These are phyloP conservation scores for Patiria miniata DNA, from an alignment of 35 echinoderm and acorn worm species.

Conservation along the genomic window DNA sequence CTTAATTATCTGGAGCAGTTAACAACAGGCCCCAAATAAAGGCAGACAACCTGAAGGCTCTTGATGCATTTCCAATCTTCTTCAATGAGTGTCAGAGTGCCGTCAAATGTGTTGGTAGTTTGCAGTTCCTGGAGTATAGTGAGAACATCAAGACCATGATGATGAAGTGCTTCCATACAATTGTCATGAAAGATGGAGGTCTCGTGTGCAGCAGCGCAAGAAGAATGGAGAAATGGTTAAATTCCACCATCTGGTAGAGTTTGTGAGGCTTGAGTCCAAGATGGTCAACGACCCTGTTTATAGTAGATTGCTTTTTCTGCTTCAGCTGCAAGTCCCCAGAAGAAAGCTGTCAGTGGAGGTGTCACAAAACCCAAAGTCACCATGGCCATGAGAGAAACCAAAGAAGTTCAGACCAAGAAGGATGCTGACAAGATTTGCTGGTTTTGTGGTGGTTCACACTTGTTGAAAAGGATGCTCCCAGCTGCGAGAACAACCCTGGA, in stretches of 20 bases:
- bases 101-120: background rate
- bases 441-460: background rate
- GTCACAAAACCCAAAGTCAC: too few species aligned
- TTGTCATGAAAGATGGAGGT: slow-evolving; percentile 10
- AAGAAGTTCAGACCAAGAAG: too few species aligned
- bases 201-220: background rate
- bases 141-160: slow-evolving; percentile 25
- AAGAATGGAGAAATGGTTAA: too few species aligned
- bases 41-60: slow-evolving; percentile 17
- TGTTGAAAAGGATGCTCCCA: background rate
- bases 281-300: too few species aligned
- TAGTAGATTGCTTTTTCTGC: too few species aligned
- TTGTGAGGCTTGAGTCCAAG: too few species aligned
- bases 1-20: background rate
- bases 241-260: too few species aligned
- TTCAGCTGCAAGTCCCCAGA: too few species aligned
- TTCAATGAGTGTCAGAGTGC: slow-evolving; percentile 19
- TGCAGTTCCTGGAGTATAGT: background rate
- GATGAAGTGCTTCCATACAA: slow-evolving; percentile 19
- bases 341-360: too few species aligned
- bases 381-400: too few species aligned
- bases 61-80: slow-evolving; percentile 25
- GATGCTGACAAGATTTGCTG: background rate
- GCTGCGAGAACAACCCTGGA: background rate
- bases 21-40: background rate